Base-by-base conservation (phyloP, 2,113 vertebrate species). In the Lucifuga dentata region DNA sequence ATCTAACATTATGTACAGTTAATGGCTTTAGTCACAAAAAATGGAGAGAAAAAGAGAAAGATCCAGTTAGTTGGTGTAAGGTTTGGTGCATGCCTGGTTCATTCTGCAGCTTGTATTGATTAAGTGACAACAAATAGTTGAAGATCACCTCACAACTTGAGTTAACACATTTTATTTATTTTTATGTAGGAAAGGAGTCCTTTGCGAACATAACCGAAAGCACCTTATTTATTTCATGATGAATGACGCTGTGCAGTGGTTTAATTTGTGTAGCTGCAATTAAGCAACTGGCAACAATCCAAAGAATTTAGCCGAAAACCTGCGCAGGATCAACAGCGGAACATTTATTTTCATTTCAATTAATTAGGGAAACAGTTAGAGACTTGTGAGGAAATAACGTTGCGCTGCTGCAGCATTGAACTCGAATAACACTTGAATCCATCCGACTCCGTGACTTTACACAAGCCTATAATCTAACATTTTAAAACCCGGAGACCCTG, bases 391-490 rank as follows among this genome's bases (percentile, higher is more conserved):
- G 40, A 24, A 57, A 72, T 29, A 58, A 40, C 6, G 51, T 49
- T 9, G 68, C 55, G 65, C 12, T 43, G 59, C 53, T 23, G 71
- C 67, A 9, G 40, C 57, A 26, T 23, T 72, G 43, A 52, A 16
- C 49, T 23, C 56, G 52, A 51, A 52, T 23, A 63, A 29, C 57
- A 44, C 49, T 17, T 64, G 60, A 53, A 66, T 76, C 65, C 32
- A 32, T 67, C 43, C 41, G 35, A 45, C 63, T 49, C 8, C 57
- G 48, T 17, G 78, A 83, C 85, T 86, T 85, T 76, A 29, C 29
- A 11, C 41, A 19, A 53, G 46, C 60, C 5, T 29, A 2, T 23
- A 12, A 2, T 43, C 44, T 23, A 15, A 21, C 8, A 9, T 45
- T 24, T 38, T n/a, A 9, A 19, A 26, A 12, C 11, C 51, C 29